Evolutionary conservation across 92 coral and sea anemone genomes (phyloP), one percentile per base, ranked within the genome.

Genomic region (Bergia sp.): DNA sequence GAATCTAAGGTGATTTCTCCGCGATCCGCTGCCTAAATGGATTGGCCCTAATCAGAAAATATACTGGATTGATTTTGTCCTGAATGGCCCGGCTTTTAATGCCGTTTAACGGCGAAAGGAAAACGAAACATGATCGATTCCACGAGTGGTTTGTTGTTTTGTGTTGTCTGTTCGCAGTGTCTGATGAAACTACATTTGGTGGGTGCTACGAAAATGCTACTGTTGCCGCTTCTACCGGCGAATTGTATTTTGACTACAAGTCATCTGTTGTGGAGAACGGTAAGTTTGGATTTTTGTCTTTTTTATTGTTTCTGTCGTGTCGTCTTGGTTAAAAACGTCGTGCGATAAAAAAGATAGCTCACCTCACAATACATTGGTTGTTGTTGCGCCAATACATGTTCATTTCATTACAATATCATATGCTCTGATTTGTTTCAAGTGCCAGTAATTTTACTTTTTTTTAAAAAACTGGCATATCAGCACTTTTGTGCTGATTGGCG

Each of bases 221-320:
- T 8, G 74, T 80, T 67, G 88, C 91, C 61, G 73, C 92, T n/a
- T 71, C 87, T 65, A 64, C 89, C 20, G 92, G 74, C 61, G 92
- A 91, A 41, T 85, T 94, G 13, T 91, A 91, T 83, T 95, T 94
- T 85, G 97, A 97, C 82, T 97, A 94, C 77, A 93, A 93, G 90
- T 89, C 99, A 12, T 93, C 96, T 42, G 90, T 95, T 82, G 97
- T 97, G 53, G 99, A 94, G 85, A 95, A 97, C 91, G 99, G 99
- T 97, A 65, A 76, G 99, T 93, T 5, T 4, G 66, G 23, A 2
- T 57, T 43, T 61, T 23, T 50, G 44, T 37, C 23, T 20, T 80
- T 37, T 57, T 50, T 36, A 50, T 40, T 15, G 42, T 80, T 55
- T 61, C 7, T 61, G 69, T 61, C 23, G 4, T 21, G 69, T 61